Evolutionary conservation across 2,113 vertebrate species (phyloP), one percentile per base, ranked within the genome.

Genomic region (Psammodynastes pulverulentus): DNA sequence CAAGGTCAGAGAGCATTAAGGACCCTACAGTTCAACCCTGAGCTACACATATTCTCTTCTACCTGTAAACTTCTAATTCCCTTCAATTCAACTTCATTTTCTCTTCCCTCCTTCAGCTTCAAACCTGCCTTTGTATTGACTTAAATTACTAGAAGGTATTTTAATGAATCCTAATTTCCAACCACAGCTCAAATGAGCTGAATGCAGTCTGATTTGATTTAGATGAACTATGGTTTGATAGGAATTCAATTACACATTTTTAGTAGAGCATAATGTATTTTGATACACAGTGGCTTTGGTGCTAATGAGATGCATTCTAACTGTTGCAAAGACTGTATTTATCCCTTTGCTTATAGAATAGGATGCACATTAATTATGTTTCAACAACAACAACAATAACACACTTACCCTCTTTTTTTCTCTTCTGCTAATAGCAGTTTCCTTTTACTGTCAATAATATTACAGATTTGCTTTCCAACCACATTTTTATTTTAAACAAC

Each of bases 281-380:
- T 94, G 96, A 95, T 23, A 95, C 94, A 93, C 94, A 93, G 95
- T 86, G 17, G 94, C 92, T 95, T 85, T 13, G 9, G 92, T 87
- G 94, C 87, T 96, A 96, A 96, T 96, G 96, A 97, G 96, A 95
- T 96, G 96, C 95, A 87, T 95, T 95, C 95, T 92, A 94, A 94
- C 92, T n/a, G 94, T 95, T 95, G 90, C 43, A 94, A 94, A 92
- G 94, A 95, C 91, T 92, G 92, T 94, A 94, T 96, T 96, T 95
- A 93, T 93, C 91, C 89, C 52, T 90, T 94, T 93, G 91, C 95
- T 96, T 94, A 93, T 88, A 93, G 92, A 92, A 89, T 91, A 92
- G 93, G 94, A 95, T 95, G 94, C 93, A 93, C 95, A 93, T 96
- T 97, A 95, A 96, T 97, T 97, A 96, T 92, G 92, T 85, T 97